phyloP scores from a whole-genome alignment of 2,113 vertebrate genomes.

The Microcebus jonahi region DNA sequence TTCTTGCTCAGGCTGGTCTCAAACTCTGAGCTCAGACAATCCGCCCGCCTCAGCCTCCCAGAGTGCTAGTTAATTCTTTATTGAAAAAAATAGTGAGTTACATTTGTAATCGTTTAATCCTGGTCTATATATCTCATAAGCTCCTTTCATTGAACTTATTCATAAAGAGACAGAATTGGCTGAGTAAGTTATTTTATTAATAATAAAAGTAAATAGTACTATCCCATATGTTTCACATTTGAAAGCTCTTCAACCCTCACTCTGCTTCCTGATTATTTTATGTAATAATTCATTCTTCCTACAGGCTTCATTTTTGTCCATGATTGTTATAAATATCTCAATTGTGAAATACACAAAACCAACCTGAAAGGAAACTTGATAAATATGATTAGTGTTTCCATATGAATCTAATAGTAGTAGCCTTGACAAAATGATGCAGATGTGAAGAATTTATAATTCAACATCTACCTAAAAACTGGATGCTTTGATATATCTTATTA shows the following conservation, averaged over 20 bases:
- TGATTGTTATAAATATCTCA: not conserved
- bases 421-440: not conserved
- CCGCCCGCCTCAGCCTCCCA: too few relatives aligned
- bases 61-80: not conserved
- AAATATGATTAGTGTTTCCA: not conserved
- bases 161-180: not conserved
- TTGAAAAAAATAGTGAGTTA: not conserved
- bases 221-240: not conserved
- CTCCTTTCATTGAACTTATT: not conserved
- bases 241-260: conserved; percentile 6
- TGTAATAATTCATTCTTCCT: not conserved
- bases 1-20: too few relatives aligned
- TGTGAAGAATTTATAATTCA: conserved; percentile 7
- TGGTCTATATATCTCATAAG: not conserved
- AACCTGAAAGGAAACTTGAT: conserved; percentile 9
- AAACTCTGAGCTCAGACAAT: too few relatives aligned
- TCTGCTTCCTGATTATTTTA: conserved; percentile 39
- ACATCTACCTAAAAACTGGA: not conserved
- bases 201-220: not conserved
- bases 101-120: not conserved
- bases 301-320: conserved; percentile 16
- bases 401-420: not conserved
- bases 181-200: not conserved
- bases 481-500: conserved; percentile 7
- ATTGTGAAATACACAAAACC: not conserved